phyloP scores from a whole-genome alignment of 2,797 vertebrate species.

The Labroides dimidiatus region DNA sequence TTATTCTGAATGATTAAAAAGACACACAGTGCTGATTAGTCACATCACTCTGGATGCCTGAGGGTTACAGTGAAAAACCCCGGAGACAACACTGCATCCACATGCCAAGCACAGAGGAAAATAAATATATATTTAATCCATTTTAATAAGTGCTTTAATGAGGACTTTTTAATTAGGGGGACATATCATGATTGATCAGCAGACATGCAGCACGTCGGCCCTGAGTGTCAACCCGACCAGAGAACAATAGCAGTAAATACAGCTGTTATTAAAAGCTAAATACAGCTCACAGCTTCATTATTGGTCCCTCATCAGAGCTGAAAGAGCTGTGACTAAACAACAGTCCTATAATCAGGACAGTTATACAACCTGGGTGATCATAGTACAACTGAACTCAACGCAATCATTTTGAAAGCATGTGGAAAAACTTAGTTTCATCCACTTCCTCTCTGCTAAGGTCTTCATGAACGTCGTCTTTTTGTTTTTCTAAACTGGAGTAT shows the following conservation, averaged over 20 bases:
- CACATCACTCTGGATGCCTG: neutral
- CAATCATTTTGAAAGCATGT: neutral
- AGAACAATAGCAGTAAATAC: slow-evolving; percentile 19
- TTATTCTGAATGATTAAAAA: neutral
- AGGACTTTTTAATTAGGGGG: slow-evolving; percentile 52
- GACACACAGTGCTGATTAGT: neutral
- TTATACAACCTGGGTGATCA: slow-evolving; percentile 5
- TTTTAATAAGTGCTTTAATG: slow-evolving; percentile 44
- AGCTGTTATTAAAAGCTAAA: slow-evolving; percentile 30
- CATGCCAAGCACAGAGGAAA: neutral
- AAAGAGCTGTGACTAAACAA: neutral
- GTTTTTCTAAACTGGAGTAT: slow-evolving; percentile 16
- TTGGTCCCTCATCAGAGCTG: neutral
- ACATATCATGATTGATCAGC: slow-evolving; percentile 38
- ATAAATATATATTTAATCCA: slow-evolving; percentile 15
- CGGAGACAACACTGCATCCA: neutral
- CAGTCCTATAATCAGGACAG: neutral
- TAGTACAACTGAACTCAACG: neutral
- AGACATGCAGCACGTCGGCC: neutral
- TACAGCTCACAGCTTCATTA: slow-evolving; percentile 12
- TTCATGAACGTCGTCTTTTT: slow-evolving; percentile 3
- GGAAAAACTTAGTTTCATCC: neutral
- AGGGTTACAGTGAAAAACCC: neutral
- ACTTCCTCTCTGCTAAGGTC: neutral
- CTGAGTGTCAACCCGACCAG: slow-evolving; percentile 6